Conservation (phyloP, 2,888 invertebrate genomes). For the Andrena marginata region DNA sequence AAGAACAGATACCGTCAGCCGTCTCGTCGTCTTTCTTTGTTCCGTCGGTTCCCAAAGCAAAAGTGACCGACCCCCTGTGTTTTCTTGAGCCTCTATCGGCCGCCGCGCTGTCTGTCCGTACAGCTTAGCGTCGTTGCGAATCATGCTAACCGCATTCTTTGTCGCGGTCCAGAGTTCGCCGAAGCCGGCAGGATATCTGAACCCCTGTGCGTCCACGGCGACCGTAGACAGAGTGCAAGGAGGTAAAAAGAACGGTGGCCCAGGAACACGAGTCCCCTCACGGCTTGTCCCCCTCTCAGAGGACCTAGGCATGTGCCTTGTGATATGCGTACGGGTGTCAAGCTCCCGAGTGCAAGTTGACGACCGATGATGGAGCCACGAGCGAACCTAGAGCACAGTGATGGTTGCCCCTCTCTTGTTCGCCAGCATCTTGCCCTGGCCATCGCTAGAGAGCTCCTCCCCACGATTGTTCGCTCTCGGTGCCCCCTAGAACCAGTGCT, state of each 20-base stretch:
- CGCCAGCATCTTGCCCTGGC: slow-evolving; percentile 1
- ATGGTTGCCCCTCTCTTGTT: slow-evolving; percentile 45
- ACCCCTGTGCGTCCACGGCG: neutral
- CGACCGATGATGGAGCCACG: slow-evolving; percentile 26
- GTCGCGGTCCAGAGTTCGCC: neutral
- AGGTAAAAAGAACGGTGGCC: slow-evolving; percentile 33
- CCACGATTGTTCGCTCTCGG: neutral
- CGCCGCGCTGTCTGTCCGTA: slow-evolving; percentile 45
- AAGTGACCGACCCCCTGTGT: slow-evolving; percentile 46
- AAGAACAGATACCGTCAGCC: slow-evolving; percentile 43
- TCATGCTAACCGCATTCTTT: slow-evolving; percentile 15
- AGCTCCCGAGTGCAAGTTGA: neutral
- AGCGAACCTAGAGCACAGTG: slow-evolving; percentile 54
- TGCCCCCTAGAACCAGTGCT: slow-evolving; percentile 4
- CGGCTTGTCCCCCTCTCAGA: slow-evolving; percentile 10
- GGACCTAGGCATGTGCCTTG: neutral
- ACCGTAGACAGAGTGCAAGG: slow-evolving; percentile 31
- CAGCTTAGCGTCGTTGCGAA: slow-evolving; percentile 47
- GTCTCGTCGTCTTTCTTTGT: slow-evolving; percentile 47
- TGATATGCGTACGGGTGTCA: neutral
- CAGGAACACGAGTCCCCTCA: neutral
- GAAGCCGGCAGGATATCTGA: too few species aligned
- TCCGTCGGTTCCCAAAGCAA: slow-evolving; percentile 55
- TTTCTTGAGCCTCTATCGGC: slow-evolving; percentile 22
- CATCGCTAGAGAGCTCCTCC: neutral